Evolutionary conservation across 2,888 invertebrate genomes (phyloP).

Genomic region (Bhutanitis thaidina): DNA sequence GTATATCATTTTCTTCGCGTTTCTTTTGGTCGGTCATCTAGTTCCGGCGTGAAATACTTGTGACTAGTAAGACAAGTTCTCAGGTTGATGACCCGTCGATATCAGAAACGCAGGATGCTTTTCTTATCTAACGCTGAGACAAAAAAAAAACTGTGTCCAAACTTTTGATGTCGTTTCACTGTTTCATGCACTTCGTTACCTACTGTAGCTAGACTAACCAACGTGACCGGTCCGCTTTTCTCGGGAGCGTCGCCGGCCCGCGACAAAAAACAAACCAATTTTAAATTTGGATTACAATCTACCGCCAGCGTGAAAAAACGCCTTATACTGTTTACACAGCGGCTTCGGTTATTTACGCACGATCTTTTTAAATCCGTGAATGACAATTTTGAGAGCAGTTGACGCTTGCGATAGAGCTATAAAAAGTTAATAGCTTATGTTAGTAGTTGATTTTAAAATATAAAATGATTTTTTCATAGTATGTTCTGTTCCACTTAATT

Average conservation of each 20-base stretch:
- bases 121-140: constrained; percentile 5
- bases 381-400: constrained; percentile 22
- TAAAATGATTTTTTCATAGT: too few species aligned
- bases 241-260: constrained; percentile 37
- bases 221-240: constrained; percentile 55
- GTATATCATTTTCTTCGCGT: constrained; percentile 7
- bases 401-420: not conserved
- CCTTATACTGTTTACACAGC: constrained; percentile 65
- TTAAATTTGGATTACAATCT: constrained; percentile 61
- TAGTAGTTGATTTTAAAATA: not conserved
- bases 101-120: too few species aligned
- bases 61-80: constrained; percentile 12
- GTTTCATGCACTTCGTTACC: constrained; percentile 14
- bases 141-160: constrained; percentile 19
- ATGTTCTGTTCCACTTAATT: too few species aligned
- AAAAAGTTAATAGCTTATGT: constrained; percentile 18
- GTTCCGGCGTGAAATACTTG: constrained; percentile 21
- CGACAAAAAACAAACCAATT: constrained; percentile 72
- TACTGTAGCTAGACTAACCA: not conserved
- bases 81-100: constrained; percentile 10
- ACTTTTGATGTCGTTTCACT: constrained; percentile 14
- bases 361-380: constrained; percentile 49
- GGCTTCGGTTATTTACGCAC: constrained; percentile 68
- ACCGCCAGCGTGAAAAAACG: constrained; percentile 56
- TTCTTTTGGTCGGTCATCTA: constrained; percentile 16